Percentiles rank a stretch among this genome's conserved stretches.
Evolutionary conservation across 2,888 invertebrate species (phyloP).

Genomic region (Tillus elongatus): DNA sequence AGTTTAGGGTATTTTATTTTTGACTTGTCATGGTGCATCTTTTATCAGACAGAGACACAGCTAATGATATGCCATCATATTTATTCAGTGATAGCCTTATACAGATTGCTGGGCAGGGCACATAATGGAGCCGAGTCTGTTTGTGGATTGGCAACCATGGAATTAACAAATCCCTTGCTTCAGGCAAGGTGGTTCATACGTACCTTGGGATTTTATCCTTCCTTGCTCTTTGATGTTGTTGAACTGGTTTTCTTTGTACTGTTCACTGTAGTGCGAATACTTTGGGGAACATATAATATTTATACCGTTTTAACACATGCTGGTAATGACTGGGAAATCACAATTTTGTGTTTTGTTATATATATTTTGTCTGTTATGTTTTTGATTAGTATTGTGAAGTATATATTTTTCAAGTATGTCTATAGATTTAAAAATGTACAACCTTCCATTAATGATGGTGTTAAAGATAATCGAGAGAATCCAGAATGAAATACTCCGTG

Average conservation of each 20-base stretch:
- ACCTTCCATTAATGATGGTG: no score
- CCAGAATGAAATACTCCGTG: no score
- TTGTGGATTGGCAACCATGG: conserved; percentile 49
- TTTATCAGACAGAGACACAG: conserved; percentile 44
- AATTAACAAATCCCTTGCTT: conserved; percentile 53
- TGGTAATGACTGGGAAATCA: conserved; percentile 40
- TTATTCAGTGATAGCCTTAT: conserved; percentile 46
- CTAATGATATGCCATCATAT: conserved; percentile 50
- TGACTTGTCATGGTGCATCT: conserved; percentile 51
- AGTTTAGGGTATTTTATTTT: conserved; percentile 56
- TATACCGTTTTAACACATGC: conserved; percentile 40
- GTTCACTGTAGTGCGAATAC: conserved; percentile 46
- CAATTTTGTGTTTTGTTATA: conserved; percentile 28
- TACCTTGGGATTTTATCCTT: conserved; percentile 43
- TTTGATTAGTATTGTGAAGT: conserved; percentile 30
- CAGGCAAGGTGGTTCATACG: conserved; percentile 55
- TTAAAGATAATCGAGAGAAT: no score
- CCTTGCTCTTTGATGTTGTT: conserved; percentile 40
- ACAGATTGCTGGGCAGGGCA: conserved; percentile 45
- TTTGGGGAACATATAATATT: conserved; percentile 47
- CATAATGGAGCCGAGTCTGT: conserved; percentile 45
- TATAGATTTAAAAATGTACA: no score
- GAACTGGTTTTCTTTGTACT: conserved; percentile 46
- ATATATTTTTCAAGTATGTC: conserved; percentile 29
- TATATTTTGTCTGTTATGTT: conserved; percentile 38